Conservation (phyloP, 2,113 vertebrate species). For the Mesoclemmys tuberculata region DNA sequence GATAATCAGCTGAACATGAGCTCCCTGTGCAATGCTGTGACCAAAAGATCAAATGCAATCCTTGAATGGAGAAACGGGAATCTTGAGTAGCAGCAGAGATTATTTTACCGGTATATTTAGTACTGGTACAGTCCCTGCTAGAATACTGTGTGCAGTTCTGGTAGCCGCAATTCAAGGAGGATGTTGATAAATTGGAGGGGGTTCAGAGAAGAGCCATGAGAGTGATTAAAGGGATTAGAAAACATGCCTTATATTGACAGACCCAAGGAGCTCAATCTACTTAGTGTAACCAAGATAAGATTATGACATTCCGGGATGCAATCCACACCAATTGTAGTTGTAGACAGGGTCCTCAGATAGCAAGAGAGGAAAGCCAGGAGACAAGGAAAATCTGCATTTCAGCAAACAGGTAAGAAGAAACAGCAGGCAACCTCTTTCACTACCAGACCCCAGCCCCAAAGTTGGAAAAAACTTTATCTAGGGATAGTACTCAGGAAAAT, state of each 20-base stretch:
- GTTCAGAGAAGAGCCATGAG: not conserved
- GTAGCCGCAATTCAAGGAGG: not conserved
- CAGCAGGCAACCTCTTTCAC: not conserved
- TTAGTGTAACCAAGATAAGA: not conserved
- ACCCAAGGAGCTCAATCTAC: not conserved
- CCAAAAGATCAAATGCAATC: not conserved
- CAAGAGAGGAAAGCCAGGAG: not conserved
- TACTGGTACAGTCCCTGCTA: too few species aligned
- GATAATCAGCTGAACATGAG: not conserved
- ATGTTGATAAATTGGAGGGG: not conserved
- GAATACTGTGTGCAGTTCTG: not conserved
- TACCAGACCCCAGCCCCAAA: not conserved
- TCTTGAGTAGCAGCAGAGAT: not conserved
- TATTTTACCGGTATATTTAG: not conserved
- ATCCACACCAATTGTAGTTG: not conserved
- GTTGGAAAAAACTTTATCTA: not conserved
- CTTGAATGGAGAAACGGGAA: not conserved
- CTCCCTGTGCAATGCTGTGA: not conserved
- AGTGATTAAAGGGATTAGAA: not conserved
- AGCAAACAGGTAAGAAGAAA: not conserved
- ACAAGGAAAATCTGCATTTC: not conserved
- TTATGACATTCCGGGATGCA: not conserved
- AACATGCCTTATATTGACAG: not conserved
- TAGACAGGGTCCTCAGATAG: not conserved
- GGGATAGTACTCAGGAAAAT: not conserved